Percentiles rank a stretch among this genome's conserved stretches.
Conservation (phyloP, 30 jellyfish, hydroid and myxozoan genomes). For the Hydractinia symbiolongicarpus region DNA sequence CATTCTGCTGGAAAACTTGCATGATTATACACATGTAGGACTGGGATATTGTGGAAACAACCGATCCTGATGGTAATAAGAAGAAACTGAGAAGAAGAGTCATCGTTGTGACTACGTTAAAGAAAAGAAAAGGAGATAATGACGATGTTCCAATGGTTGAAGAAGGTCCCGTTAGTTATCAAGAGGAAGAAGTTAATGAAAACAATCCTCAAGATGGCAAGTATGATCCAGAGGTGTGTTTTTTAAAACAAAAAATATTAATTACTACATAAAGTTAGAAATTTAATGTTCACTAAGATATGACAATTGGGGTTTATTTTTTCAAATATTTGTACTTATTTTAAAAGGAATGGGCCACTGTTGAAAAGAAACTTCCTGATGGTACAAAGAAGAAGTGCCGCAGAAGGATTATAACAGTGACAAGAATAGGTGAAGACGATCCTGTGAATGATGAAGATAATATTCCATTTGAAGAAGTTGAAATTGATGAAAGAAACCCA, state of each 20-base stretch:
- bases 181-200: neutral
- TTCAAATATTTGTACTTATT: neutral
- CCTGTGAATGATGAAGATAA: neutral
- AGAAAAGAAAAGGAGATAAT: neutral
- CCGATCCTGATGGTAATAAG: slow-evolving; percentile 51
- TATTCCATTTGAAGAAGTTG: slow-evolving; percentile 28
- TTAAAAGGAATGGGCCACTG: neutral
- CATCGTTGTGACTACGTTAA: neutral
- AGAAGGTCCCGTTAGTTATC: neutral
- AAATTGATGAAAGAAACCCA: slow-evolving; percentile 25
- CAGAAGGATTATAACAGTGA: neutral
- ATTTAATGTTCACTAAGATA: no score
- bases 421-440: slow-evolving; percentile 1
- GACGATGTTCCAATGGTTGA: neutral
- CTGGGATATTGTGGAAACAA: slow-evolving; percentile 55
- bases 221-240: slow-evolving; percentile 4
- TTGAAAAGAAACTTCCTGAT: slow-evolving; percentile 7
- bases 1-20: no score
- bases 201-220: neutral
- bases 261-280: no score
- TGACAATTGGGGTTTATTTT: no score
- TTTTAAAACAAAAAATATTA: neutral
- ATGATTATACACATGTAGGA: slow-evolving; percentile 29
- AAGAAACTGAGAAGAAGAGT: slow-evolving; percentile 32
- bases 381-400: neutral